phyloP scores from a whole-genome alignment of 2,888 invertebrate genomes.

The Callinectes sapidus region DNA sequence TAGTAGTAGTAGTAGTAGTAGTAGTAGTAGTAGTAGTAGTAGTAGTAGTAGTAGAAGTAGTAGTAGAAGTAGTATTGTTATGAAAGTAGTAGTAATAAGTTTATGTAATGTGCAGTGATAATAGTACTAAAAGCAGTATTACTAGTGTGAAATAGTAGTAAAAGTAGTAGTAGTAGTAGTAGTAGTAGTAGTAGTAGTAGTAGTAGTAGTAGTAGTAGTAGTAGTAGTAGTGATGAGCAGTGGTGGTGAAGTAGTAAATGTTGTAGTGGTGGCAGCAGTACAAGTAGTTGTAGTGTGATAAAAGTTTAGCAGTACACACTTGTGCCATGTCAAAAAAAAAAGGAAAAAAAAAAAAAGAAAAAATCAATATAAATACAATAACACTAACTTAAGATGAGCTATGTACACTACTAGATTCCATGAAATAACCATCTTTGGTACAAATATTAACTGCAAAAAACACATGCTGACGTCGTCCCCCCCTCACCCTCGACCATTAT shows the following conservation, averaged over 20 bases:
- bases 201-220: constrained; percentile 47
- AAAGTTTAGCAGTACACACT: constrained; percentile 48
- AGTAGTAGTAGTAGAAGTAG: background rate
- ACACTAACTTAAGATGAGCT: constrained; percentile 34
- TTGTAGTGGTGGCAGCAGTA: constrained; percentile 34
- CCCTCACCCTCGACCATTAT: background rate
- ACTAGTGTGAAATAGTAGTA: background rate
- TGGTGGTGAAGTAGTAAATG: background rate
- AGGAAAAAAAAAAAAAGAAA: constrained; percentile 37
- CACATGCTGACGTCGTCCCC: constrained; percentile 36
- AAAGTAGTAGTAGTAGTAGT: constrained; percentile 37
- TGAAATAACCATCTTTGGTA: constrained; percentile 60
- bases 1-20: constrained; percentile 20
- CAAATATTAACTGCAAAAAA: constrained; percentile 58
- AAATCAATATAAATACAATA: constrained; percentile 26
- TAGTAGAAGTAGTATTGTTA: background rate
- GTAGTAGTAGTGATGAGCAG: background rate
- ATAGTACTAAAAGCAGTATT: background rate
- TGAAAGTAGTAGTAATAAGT: background rate
- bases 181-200: constrained; percentile 41
- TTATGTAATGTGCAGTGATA: background rate
- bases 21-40: background rate
- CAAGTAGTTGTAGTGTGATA: constrained; percentile 24
- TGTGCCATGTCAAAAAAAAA: constrained; percentile 50
- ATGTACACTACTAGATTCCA: constrained; percentile 47